These are phyloP conservation scores for Andrena trimmerana DNA, from an alignment of 2,888 invertebrate species.

Conservation along the genomic window DNA sequence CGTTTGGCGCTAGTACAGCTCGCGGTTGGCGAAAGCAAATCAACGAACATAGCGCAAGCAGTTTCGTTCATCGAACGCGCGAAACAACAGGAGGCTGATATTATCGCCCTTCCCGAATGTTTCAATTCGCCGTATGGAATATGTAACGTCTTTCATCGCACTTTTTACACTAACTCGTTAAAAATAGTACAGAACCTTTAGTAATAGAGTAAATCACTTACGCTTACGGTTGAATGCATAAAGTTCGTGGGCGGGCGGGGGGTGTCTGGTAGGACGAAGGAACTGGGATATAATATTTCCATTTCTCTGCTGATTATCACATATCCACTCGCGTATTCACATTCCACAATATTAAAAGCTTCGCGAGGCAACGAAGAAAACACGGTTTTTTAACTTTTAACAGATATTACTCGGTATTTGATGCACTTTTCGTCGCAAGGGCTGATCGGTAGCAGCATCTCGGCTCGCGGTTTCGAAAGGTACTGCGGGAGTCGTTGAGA, in stretches of 20 bases:
- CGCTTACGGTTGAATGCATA: neutral
- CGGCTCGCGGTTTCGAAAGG: neutral
- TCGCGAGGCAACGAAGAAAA: neutral
- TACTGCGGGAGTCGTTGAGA: conserved; percentile 26
- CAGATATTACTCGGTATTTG: neutral
- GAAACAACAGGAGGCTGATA: conserved; percentile 88
- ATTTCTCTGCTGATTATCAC: neutral
- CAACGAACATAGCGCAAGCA: conserved; percentile 91
- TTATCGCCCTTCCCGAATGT: conserved; percentile 93
- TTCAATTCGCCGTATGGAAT: conserved; percentile 98
- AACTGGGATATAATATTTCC: neutral
- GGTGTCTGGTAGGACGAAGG: neutral
- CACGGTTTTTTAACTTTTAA: neutral
- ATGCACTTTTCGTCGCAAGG: neutral
- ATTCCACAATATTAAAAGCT: neutral
- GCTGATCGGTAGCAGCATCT: neutral
- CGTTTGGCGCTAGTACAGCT: conserved; percentile 94
- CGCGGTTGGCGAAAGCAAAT: conserved; percentile 91
- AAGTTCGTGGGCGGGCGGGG: neutral
- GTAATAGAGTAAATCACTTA: neutral
- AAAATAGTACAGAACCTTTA: neutral
- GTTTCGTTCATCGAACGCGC: conserved; percentile 90
- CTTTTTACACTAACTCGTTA: neutral
- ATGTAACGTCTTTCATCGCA: conserved; percentile 83
- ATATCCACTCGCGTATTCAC: neutral